Evolutionary conservation across 1,140 invertebrate genomes (phyloP).

Genomic region (Wiebesia pumilae): DNA sequence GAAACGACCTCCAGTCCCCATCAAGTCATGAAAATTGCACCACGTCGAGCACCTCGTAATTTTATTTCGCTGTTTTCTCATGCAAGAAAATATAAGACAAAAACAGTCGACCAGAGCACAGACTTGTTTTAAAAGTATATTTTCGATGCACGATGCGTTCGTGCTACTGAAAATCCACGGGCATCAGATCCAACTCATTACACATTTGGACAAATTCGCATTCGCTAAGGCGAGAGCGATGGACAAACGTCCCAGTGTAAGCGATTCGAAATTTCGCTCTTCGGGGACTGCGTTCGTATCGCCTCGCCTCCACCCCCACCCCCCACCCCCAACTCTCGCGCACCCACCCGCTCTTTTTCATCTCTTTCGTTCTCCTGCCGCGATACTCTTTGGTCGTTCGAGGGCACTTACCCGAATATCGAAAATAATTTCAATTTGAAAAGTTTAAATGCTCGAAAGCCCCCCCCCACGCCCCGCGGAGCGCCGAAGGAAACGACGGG

Average conservation of each 20-base stretch:
- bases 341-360: neutral
- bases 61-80: neutral
- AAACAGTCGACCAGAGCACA: neutral
- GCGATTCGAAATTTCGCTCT: neutral
- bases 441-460: slow-evolving; percentile 65
- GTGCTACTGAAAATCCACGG: neutral
- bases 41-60: too few relatives aligned
- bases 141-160: neutral
- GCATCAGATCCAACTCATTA: neutral
- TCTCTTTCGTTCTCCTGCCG: neutral
- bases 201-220: neutral
- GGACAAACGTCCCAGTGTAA: neutral
- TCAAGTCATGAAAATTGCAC: too few relatives aligned
- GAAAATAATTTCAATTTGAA: slow-evolving; percentile 71
- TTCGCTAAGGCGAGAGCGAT: neutral
- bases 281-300: too few relatives aligned
- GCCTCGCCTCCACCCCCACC: too few relatives aligned
- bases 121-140: neutral
- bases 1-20: too few relatives aligned
- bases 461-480: neutral
- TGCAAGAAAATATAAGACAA: neutral
- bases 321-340: neutral
- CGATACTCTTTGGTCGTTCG: slow-evolving; percentile 1
- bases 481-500: neutral
- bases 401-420: slow-evolving; percentile 64